phyloP scores from a whole-genome alignment of 2,113 vertebrate species.

The Etia nguti region DNA sequence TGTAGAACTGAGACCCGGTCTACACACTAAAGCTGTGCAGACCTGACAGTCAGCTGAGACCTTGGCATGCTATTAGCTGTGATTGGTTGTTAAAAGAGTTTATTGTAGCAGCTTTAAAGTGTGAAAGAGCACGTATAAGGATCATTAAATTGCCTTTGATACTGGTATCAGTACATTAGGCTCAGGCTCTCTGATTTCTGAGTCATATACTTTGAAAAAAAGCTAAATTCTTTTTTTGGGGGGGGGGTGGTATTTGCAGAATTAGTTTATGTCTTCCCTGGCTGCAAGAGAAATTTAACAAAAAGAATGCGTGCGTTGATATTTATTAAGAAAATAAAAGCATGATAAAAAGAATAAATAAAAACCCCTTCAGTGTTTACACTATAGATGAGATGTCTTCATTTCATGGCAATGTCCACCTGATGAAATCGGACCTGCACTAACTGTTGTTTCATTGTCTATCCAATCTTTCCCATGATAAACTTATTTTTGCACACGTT shows the following conservation, averaged over 20 bases:
- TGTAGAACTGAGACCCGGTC: background rate
- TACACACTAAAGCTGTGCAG: background rate
- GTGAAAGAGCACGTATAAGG: background rate
- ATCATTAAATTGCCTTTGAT: background rate
- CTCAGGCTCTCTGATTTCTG: background rate
- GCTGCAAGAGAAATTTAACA: background rate
- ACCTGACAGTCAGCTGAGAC: background rate
- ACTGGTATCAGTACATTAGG: background rate
- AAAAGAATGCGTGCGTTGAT: background rate
- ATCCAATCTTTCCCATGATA: background rate
- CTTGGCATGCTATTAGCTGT: background rate
- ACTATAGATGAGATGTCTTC: background rate
- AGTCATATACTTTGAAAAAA: background rate
- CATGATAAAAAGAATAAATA: background rate
- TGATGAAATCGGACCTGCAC: background rate
- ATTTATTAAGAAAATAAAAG: background rate
- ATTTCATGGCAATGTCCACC: background rate
- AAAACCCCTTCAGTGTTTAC: background rate
- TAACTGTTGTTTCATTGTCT: background rate
- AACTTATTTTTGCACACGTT: background rate
- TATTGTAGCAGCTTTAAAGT: background rate
- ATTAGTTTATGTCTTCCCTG: too few relatives aligned
- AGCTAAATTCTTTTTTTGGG: background rate
- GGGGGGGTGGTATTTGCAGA: too few relatives aligned
- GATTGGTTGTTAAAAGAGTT: background rate